Evolutionary conservation across 2,113 vertebrate species (phyloP), one percentile per base, ranked within the genome.

Genomic region (Phycodurus eques): DNA sequence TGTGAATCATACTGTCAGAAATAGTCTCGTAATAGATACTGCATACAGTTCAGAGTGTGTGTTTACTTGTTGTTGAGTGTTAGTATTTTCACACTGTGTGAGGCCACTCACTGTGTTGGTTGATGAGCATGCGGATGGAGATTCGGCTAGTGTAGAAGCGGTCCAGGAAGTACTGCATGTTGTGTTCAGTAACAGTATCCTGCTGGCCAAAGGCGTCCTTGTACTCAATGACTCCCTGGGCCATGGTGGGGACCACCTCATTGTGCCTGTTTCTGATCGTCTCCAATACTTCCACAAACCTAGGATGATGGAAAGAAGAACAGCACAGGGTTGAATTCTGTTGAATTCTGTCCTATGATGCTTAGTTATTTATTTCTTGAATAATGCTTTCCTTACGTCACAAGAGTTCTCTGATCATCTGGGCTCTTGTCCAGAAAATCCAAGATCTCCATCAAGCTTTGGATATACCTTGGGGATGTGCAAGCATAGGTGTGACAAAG

Each of bases 121-220:
- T 98, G 90, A 98, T 93, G 63, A 98, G 95, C 96, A 98, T 98
- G 19, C 96, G 95, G 83, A 98, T 98, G 63, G 96, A 98, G 85
- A 98, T 98, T 71, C 96, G 95, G 89, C 96, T 98, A 91, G 95
- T 92, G 93, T 98, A 98, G 92, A 98, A 96, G 60, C 96, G 95
- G 74, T 98, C 96, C 61, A 98, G 91, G 88, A 98, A 98, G 84
- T 98, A 98, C 88, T 98, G 95, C 77, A 97, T 96, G 90, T 98
- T 98, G 88, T 96, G 96, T 90, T 95, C 96, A 85, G 95, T 95
- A 15, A 95, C 91, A 0, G 90, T 92, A 74, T 98, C 96, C 11
- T 96, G 94, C 1, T 93, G 91, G 0, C 54, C 54, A 17, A 96
- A 97, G 0, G 93, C 67, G 59, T 96, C 96, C 86, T 96, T 98